Percentiles rank a stretch among this genome's conserved stretches.
Conservation (phyloP, 2,797 vertebrate genomes). For the Notolepis coatsorum region DNA sequence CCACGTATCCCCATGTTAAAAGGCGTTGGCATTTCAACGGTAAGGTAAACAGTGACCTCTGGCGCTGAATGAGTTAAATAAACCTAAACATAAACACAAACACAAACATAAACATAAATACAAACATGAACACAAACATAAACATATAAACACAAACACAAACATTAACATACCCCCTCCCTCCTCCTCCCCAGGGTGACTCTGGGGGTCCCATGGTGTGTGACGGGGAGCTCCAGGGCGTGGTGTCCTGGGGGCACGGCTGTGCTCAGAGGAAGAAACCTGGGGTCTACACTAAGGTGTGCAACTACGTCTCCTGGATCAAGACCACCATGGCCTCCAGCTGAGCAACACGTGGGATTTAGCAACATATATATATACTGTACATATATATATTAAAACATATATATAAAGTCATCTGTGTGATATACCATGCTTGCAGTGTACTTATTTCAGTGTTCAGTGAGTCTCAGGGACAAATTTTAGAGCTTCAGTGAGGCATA, state of each 20-base stretch:
- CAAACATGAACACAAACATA: neutral
- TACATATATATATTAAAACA: neutral
- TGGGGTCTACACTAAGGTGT: slow-evolving; percentile 86
- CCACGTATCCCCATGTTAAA: no score
- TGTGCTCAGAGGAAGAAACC: slow-evolving; percentile 81
- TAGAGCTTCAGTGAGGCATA: no score
- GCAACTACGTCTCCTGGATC: slow-evolving; percentile 86
- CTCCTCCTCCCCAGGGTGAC: slow-evolving; percentile 75
- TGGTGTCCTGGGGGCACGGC: slow-evolving; percentile 88
- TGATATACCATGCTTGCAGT: slow-evolving; percentile 6
- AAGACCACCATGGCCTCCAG: slow-evolving; percentile 64
- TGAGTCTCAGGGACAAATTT: no score
- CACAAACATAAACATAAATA: neutral
- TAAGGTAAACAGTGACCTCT: no score
- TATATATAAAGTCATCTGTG: slow-evolving; percentile 30
- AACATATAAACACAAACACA: neutral
- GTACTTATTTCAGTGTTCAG: slow-evolving; percentile 15
- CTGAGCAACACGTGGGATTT: slow-evolving; percentile 31
- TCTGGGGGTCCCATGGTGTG: slow-evolving; percentile 87
- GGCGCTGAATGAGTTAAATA: no score
- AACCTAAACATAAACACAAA: neutral
- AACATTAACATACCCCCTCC: no score
- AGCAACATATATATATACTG: no score
- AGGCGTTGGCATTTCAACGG: no score
- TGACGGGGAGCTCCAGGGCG: slow-evolving; percentile 81